Evolutionary conservation across 2,113 vertebrate genomes (phyloP).

Genomic region (Neodontobutis hainanensis): DNA sequence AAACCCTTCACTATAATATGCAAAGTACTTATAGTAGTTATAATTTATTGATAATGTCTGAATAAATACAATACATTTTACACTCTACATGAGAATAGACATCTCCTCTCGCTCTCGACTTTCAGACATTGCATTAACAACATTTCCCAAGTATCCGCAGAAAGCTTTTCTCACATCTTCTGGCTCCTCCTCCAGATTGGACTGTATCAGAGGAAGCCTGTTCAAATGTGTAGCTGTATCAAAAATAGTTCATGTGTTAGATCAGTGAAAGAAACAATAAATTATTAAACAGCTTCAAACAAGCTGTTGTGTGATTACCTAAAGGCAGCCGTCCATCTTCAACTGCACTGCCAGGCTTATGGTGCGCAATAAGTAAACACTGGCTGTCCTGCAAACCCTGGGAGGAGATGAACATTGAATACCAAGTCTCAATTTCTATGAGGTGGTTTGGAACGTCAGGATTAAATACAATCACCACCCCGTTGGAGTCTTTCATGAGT

Average conservation of each 20-base stretch:
- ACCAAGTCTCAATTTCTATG: constrained; percentile 91
- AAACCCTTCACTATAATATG: neutral
- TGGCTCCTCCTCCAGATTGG: constrained; percentile 91
- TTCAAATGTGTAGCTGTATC: constrained; percentile 83
- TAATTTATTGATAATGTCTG: neutral
- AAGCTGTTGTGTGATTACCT: constrained; percentile 74
- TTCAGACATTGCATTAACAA: constrained; percentile 87
- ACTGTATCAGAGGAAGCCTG: constrained; percentile 87
- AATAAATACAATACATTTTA: neutral
- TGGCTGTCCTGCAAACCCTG: constrained; percentile 86
- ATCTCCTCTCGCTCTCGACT: constrained; percentile 92
- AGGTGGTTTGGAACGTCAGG: constrained; percentile 88
- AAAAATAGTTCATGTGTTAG: constrained; percentile 27
- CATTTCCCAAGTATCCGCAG: constrained; percentile 83
- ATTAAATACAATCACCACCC: constrained; percentile 93
- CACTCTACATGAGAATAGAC: constrained; percentile 87
- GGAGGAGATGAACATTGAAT: constrained; percentile 88
- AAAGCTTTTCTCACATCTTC: constrained; percentile 89
- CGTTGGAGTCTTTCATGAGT: constrained; percentile 88
- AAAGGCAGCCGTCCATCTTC: constrained; percentile 77
- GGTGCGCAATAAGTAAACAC: constrained; percentile 93
- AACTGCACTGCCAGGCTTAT: constrained; percentile 86
- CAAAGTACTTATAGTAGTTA: neutral
- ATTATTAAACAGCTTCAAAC: neutral
- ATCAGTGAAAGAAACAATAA: neutral